Percentiles rank a stretch among this genome's conserved stretches.
These are phyloP conservation scores for Anseranas semipalmata DNA, from an alignment of 2,113 vertebrate species.

Conservation along the genomic window DNA sequence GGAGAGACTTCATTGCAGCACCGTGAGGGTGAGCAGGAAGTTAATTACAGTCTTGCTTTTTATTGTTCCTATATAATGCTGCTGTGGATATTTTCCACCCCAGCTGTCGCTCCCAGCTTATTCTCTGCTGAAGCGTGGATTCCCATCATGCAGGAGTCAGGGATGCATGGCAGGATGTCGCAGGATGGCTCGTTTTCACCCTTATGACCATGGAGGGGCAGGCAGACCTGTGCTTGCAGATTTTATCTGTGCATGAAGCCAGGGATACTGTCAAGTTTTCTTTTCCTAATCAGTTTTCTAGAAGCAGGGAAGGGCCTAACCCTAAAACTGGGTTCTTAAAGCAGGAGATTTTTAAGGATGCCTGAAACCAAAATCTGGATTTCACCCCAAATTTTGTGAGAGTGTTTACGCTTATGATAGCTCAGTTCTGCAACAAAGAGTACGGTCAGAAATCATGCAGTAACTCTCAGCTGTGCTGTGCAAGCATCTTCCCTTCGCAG, in stretches of 20 bases:
- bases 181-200: background rate
- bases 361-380: background rate
- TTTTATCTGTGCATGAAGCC: background rate
- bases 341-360: background rate
- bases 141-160: background rate
- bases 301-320: background rate
- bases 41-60: constrained; percentile 29
- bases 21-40: background rate
- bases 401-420: background rate
- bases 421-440: background rate
- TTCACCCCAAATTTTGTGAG: background rate
- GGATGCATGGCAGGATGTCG: background rate
- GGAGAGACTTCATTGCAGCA: background rate
- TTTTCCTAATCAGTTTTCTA: background rate
- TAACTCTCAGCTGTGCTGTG: background rate
- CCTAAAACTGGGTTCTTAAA: background rate
- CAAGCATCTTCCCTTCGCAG: background rate
- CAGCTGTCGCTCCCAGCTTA: background rate
- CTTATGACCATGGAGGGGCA: background rate
- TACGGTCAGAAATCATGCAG: background rate
- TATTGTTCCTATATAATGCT: constrained; percentile 8
- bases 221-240: background rate
- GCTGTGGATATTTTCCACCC: background rate
- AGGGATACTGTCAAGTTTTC: background rate
- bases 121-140: background rate